Conservation (phyloP, 2,888 invertebrate genomes). For the Pegoplata infirma region DNA sequence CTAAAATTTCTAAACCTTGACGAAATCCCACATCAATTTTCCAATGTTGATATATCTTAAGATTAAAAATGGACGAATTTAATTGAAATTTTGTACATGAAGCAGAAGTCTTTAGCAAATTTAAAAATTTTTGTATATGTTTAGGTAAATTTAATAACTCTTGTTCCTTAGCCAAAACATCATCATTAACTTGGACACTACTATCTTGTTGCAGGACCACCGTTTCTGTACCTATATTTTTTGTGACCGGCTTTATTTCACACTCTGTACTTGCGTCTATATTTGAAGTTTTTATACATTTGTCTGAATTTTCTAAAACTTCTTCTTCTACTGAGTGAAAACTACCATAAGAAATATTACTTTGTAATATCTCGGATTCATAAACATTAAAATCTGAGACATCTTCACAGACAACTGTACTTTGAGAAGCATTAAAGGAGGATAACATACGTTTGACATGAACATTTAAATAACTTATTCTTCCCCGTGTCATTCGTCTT, state of each 20-base stretch:
- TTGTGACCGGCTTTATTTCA: conserved; percentile 28
- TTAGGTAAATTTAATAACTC: conserved; percentile 65
- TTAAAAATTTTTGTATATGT: conserved; percentile 65
- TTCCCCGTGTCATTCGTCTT: conserved; percentile 14
- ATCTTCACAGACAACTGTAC: conserved; percentile 26
- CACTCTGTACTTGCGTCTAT: conserved; percentile 65
- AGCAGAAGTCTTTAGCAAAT: conserved; percentile 62
- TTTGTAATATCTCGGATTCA: conserved; percentile 62
- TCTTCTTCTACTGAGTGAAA: conserved; percentile 69
- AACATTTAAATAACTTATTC: conserved; percentile 24
- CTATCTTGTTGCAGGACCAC: conserved; percentile 60
- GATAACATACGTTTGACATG: conserved; percentile 66
- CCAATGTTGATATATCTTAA: conserved; percentile 67
- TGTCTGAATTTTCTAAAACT: not conserved
- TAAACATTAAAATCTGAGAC: conserved; percentile 44
- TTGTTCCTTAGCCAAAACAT: conserved; percentile 65
- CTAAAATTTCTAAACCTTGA: conserved; percentile 68
- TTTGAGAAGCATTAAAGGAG: conserved; percentile 25
- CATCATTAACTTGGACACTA: conserved; percentile 68
- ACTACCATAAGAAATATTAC: conserved; percentile 65
- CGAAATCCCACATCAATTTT: conserved; percentile 69
- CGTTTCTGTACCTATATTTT: conserved; percentile 61
- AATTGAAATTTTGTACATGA: conserved; percentile 1
- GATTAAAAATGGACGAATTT: conserved; percentile 43
- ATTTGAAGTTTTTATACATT: not conserved